Evolutionary conservation across 2,797 vertebrate genomes (phyloP).

Genomic region (Phoxinus dragarum): DNA sequence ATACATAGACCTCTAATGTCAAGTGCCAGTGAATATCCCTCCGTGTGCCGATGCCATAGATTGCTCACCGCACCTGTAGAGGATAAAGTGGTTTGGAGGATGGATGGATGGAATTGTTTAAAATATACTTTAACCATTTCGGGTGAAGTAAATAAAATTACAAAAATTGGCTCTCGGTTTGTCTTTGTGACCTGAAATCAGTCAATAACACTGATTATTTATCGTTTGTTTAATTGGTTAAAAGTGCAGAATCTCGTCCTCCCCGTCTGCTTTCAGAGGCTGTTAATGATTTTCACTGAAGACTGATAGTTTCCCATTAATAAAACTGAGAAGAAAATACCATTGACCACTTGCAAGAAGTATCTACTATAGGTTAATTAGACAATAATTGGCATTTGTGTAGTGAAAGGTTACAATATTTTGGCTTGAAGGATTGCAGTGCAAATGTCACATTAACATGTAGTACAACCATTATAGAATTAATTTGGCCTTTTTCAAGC

Average conservation of each 20-base stretch:
- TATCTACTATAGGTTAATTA: constrained; percentile 68
- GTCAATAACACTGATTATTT: not conserved
- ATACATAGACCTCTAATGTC: not conserved
- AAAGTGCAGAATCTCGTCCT: constrained; percentile 9
- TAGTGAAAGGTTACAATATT: constrained; percentile 68
- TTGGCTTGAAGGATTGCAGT: constrained; percentile 59
- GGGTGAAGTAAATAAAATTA: not conserved
- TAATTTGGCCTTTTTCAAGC: constrained; percentile 57
- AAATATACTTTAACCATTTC: not conserved
- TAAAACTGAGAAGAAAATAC: constrained; percentile 56
- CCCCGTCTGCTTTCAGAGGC: not conserved
- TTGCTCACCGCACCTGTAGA: not conserved
- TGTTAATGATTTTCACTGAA: constrained; percentile 36
- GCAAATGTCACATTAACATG: constrained; percentile 78
- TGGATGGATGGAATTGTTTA: not conserved
- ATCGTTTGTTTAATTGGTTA: constrained; percentile 20
- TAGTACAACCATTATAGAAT: constrained; percentile 64
- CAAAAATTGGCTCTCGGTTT: not conserved
- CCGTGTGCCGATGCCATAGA: not conserved
- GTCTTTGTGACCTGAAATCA: not conserved
- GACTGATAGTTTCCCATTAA: constrained; percentile 40
- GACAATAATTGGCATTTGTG: constrained; percentile 72
- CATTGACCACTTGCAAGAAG: constrained; percentile 47
- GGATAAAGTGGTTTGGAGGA: not conserved
- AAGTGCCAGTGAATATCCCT: not conserved